Base-by-base conservation (phyloP, 2,888 invertebrate species). In the Spodoptera exigua region DNA sequence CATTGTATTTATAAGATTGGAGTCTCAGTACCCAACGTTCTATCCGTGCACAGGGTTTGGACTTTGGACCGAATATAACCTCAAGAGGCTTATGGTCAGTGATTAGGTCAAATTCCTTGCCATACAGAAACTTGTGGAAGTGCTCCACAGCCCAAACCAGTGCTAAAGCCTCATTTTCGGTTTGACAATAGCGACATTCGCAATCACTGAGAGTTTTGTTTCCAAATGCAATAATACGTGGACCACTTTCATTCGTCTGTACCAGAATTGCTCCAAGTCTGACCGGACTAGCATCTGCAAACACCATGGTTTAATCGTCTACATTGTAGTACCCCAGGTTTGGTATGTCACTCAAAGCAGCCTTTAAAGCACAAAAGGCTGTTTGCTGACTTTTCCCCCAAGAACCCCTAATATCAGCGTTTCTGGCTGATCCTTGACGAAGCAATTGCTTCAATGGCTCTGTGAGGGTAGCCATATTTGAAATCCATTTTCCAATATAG, bases 11-110 rank as follows among this genome's bases (percentile, higher is more conserved):
- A 40, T 77, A 77, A 0, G 73, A n/a, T 53, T 79, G 76, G 12
- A 79, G 44, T n/a, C 77, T n/a, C 2, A 77, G 12, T 1, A 36
- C 7, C 36, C 36, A 36, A 36, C 36, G 36, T 13, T 36, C 36
- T 2, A 73, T 66, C 10, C 76, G 27, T 3, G 78, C 76, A 57
- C 70, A 76, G 0, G 79, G 74, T 52, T 70, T 77, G 13, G 7
- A n/a, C n/a, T n/a, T n/a, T n/a, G n/a, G n/a, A n/a, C n/a, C n/a
- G n/a, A n/a, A n/a, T n/a, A n/a, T n/a, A n/a, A n/a, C n/a, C n/a
- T n/a, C n/a, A n/a, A n/a, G n/a, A n/a, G n/a, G n/a, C n/a, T n/a
- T n/a, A n/a, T n/a, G n/a, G n/a, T n/a, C n/a, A n/a, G n/a, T n/a
- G n/a, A n/a, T n/a, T n/a, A n/a, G n/a, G n/a, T n/a, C n/a, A n/a